Evolutionary conservation across 2,888 invertebrate genomes (phyloP).

Genomic region (Macrophya annulata): DNA sequence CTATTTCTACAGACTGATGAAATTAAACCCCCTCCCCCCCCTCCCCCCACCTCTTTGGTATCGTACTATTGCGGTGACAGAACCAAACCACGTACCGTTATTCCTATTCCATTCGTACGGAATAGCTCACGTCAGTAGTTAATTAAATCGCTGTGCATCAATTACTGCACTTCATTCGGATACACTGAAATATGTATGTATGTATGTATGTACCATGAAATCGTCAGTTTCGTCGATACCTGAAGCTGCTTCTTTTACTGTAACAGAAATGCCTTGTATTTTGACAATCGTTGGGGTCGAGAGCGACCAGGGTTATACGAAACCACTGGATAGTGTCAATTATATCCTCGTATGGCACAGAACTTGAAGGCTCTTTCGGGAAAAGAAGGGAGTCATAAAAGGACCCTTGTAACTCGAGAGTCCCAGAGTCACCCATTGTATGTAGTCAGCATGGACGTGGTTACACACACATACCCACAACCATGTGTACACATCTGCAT

Average conservation of each 20-base stretch:
- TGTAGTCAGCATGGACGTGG: neutral
- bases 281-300: constrained; percentile 27
- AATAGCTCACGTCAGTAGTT: constrained; percentile 8
- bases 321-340: constrained; percentile 68
- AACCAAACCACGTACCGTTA: neutral
- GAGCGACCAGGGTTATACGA: constrained; percentile 52
- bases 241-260: neutral
- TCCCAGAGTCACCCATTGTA: constrained; percentile 50
- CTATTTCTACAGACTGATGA: constrained; percentile 22
- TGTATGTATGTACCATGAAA: no score
- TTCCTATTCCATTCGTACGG: neutral
- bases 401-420: constrained; percentile 55
- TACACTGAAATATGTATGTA: neutral
- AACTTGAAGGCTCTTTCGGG: constrained; percentile 60
- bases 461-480: neutral
- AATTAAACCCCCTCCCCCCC: neutral
- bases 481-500: neutral
- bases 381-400: constrained; percentile 59
- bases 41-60: neutral
- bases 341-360: constrained; percentile 71
- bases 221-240: neutral
- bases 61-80: neutral
- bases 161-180: constrained; percentile 17
- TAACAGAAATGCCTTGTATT: neutral
- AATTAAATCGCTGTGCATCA: constrained; percentile 19